These are phyloP conservation scores for Ochropleura plecta DNA, from an alignment of 2,888 invertebrate species.

Conservation along the genomic window DNA sequence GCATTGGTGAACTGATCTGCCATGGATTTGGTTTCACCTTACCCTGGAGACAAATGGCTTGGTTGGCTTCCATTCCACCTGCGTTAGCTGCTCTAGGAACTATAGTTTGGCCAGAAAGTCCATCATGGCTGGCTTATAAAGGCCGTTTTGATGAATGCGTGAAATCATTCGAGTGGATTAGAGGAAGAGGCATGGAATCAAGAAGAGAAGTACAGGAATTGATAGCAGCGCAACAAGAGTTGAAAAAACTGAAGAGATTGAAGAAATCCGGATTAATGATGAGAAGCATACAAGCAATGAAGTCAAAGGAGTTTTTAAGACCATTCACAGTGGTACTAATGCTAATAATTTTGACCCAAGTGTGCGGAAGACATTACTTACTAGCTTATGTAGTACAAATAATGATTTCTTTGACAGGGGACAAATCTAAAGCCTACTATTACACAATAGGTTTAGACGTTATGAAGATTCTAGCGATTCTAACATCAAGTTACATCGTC, in stretches of 20 bases:
- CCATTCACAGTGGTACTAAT: slow-evolving; percentile 47
- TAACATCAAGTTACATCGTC: slow-evolving; percentile 46
- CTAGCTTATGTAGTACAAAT: slow-evolving; percentile 58
- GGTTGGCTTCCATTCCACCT: slow-evolving; percentile 50
- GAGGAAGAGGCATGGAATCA: slow-evolving; percentile 50
- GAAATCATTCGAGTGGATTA: slow-evolving; percentile 52
- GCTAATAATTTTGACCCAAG: slow-evolving; percentile 50
- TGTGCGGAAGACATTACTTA: slow-evolving; percentile 54
- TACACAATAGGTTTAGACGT: slow-evolving; percentile 52
- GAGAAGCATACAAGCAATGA: slow-evolving; percentile 30
- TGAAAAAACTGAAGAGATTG: slow-evolving; percentile 28
- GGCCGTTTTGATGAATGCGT: slow-evolving; percentile 58
- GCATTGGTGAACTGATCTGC: slow-evolving; percentile 57
- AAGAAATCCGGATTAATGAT: slow-evolving; percentile 16
- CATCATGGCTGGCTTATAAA: slow-evolving; percentile 60
- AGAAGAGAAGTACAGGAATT: slow-evolving; percentile 51
- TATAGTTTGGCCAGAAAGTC: slow-evolving; percentile 59
- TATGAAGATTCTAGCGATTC: slow-evolving; percentile 55
- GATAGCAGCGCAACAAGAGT: slow-evolving; percentile 55
- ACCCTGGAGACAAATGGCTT: slow-evolving; percentile 57
- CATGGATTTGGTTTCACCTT: slow-evolving; percentile 51
- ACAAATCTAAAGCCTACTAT: slow-evolving; percentile 48
- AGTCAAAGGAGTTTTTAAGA: slow-evolving; percentile 47
- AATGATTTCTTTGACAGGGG: slow-evolving; percentile 52
- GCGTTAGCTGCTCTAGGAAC: slow-evolving; percentile 47